These are phyloP conservation scores for Silurus asotus DNA, from an alignment of 2,113 vertebrate species.

Conservation along the genomic window DNA sequence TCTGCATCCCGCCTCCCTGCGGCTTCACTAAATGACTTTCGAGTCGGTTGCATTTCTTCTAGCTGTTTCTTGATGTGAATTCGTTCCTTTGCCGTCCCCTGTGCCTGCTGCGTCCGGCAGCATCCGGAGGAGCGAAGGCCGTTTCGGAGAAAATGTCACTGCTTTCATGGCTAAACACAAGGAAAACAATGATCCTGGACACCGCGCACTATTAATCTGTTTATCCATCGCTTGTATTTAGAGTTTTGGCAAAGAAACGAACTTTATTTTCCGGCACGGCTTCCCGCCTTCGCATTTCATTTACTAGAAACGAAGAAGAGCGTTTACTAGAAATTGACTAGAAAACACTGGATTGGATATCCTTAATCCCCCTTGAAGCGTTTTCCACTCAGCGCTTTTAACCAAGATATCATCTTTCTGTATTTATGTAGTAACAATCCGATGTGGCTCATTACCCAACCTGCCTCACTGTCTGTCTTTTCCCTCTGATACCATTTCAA, in stretches of 20 bases:
- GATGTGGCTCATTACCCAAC: background rate
- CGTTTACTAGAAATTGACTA: background rate
- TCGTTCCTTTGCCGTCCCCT: background rate
- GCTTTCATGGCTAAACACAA: constrained; percentile 67
- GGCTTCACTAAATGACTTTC: constrained; percentile 59
- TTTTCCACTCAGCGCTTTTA: background rate
- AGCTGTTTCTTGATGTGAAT: constrained; percentile 63
- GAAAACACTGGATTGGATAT: background rate
- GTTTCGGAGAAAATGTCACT: constrained; percentile 73
- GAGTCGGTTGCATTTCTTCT: constrained; percentile 63
- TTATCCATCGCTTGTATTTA: background rate
- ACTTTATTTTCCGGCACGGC: background rate
- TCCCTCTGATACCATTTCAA: background rate
- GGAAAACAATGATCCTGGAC: background rate
- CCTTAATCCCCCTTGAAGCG: constrained; percentile 1
- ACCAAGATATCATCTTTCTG: constrained; percentile 16
- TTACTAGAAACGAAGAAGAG: background rate
- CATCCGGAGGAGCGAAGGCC: constrained; percentile 54
- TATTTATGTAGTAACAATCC: background rate
- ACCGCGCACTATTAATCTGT: constrained; percentile 11
- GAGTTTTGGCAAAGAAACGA: background rate
- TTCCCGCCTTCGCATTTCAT: background rate
- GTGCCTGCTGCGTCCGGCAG: constrained; percentile 61
- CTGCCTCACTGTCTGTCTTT: constrained; percentile 2
- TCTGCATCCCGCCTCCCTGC: constrained; percentile 44